phyloP scores from a whole-genome alignment of 1,140 invertebrate genomes.

The Lordiphosa stackelbergi region DNA sequence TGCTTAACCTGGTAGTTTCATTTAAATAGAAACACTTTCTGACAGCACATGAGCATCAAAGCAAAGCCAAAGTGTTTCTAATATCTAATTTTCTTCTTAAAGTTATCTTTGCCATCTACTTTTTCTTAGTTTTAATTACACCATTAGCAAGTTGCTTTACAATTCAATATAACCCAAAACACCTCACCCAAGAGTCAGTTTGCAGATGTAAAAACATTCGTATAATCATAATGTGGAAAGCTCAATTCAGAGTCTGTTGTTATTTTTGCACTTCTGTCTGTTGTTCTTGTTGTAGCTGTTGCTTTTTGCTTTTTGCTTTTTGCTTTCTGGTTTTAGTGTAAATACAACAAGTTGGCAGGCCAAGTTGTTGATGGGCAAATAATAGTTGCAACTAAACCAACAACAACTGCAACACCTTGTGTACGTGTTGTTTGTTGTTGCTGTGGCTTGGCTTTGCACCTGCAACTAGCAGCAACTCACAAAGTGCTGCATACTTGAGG shows the following conservation, averaged over 20 bases:
- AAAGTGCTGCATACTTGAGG: conserved; percentile 44
- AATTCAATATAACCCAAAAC: too few species aligned
- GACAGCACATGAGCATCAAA: too few species aligned
- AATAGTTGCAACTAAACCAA: conserved; percentile 59
- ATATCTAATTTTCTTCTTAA: too few species aligned
- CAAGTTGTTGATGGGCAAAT: conserved; percentile 70
- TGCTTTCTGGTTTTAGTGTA: conserved; percentile 39
- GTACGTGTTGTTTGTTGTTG: conserved; percentile 53
- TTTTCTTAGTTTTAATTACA: too few species aligned
- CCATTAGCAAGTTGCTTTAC: too few species aligned
- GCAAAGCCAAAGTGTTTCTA: too few species aligned
- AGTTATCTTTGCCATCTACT: too few species aligned
- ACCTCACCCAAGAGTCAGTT: too few species aligned
- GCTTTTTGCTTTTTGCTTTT: conserved; percentile 29
- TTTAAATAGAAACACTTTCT: too few species aligned
- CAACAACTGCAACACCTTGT: conserved; percentile 37
- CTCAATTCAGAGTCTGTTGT: not conserved
- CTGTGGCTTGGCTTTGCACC: conserved; percentile 26
- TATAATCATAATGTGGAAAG: too few species aligned
- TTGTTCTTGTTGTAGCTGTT: conserved; percentile 16
- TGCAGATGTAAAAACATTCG: too few species aligned
- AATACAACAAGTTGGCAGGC: conserved; percentile 60
- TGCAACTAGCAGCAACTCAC: conserved; percentile 11
- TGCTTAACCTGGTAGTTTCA: too few species aligned
- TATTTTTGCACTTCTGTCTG: conserved; percentile 4